A percentile compares a stretch with the other conserved stretches of the same genome.
Evolutionary conservation across 2,888 invertebrate species (phyloP).

Genomic region (Odontocerum albicorne): DNA sequence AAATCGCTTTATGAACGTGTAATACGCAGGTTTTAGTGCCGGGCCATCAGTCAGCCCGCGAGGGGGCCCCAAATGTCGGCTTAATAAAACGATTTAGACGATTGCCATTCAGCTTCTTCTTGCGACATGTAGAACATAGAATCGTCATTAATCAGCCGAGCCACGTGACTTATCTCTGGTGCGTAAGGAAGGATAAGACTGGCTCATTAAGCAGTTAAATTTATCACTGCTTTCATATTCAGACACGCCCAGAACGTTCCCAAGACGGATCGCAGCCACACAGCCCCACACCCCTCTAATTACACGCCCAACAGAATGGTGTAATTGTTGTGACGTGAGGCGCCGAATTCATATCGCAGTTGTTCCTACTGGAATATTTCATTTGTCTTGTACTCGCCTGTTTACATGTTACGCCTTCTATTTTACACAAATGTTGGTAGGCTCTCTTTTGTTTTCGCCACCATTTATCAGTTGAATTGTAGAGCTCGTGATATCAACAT

Average conservation of each 20-base stretch:
- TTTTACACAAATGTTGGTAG: too few relatives aligned
- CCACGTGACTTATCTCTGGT: conserved; percentile 31
- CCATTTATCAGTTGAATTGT: too few relatives aligned
- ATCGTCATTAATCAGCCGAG: conserved; percentile 33
- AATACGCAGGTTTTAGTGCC: background rate
- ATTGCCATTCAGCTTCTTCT: conserved; percentile 22
- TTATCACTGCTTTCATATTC: conserved; percentile 35
- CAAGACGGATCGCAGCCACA: conserved; percentile 6
- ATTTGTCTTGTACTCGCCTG: too few relatives aligned
- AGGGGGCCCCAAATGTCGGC: conserved; percentile 19
- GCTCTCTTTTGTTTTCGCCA: too few relatives aligned
- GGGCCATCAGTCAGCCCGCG: conserved; percentile 12
- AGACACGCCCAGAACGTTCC: conserved; percentile 31
- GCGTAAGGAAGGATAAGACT: conserved; percentile 33
- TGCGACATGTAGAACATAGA: conserved; percentile 30
- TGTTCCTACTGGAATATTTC: conserved; percentile 2
- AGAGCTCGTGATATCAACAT: too few relatives aligned
- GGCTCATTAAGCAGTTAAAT: conserved; percentile 36
- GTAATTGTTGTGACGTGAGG: conserved; percentile 16
- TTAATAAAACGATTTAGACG: conserved; percentile 28
- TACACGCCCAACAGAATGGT: background rate
- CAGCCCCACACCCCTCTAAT: background rate
- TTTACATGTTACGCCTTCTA: too few relatives aligned
- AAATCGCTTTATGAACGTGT: conserved; percentile 22
- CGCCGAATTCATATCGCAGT: background rate